phyloP scores from a whole-genome alignment of 1,140 invertebrate species.

The Colletes gigas region DNA sequence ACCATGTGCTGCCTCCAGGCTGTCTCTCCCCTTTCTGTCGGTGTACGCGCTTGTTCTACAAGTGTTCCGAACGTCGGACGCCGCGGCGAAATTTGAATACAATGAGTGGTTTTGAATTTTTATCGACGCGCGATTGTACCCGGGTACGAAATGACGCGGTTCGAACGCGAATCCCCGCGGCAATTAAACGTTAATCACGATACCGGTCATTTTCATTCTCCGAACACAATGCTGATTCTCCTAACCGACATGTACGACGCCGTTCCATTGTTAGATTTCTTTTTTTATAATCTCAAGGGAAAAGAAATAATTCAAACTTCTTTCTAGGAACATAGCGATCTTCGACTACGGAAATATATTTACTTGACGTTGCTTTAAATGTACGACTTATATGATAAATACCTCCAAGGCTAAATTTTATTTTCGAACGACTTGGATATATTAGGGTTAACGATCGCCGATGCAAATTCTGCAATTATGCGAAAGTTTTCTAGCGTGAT shows the following conservation, averaged over 20 bases:
- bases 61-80: constrained; percentile 65
- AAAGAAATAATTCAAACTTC: too few relatives aligned
- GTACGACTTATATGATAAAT: too few relatives aligned
- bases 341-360: too few relatives aligned
- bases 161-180: constrained; percentile 73
- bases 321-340: too few relatives aligned
- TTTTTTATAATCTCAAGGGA: too few relatives aligned
- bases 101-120: constrained; percentile 80
- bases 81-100: constrained; percentile 76
- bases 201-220: constrained; percentile 41
- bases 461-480: too few relatives aligned
- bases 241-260: not conserved
- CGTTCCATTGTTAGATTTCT: not conserved
- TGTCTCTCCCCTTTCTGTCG: not conserved
- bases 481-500: too few relatives aligned
- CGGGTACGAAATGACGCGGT: constrained; percentile 36
- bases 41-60: constrained; percentile 70
- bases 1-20: constrained; percentile 19
- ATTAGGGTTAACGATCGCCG: too few relatives aligned
- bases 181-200: constrained; percentile 76
- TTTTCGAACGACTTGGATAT: too few relatives aligned
- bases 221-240: not conserved
- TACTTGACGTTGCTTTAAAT: too few relatives aligned
- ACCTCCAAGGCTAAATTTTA: too few relatives aligned
- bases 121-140: constrained; percentile 72